Conservation (phyloP, 2,113 vertebrate species). For the Brachionichthys hirsutus region DNA sequence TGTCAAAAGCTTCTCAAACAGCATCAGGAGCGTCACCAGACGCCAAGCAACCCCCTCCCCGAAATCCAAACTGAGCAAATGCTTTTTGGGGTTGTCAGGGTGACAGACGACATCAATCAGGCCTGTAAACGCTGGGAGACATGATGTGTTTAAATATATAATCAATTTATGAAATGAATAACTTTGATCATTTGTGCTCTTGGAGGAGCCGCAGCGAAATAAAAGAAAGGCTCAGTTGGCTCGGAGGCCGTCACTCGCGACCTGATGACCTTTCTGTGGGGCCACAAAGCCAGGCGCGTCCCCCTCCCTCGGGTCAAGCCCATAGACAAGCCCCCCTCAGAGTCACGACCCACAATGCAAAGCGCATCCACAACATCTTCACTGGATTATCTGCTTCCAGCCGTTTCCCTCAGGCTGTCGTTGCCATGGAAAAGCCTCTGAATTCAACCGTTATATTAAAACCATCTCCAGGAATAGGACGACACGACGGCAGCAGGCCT, state of each 20-base stretch:
- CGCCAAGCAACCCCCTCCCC: slow-evolving; percentile 6
- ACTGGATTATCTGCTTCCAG: slow-evolving; percentile 2
- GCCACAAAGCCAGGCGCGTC: slow-evolving; percentile 33
- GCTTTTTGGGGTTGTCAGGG: slow-evolving; percentile 21
- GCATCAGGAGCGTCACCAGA: slow-evolving; percentile 1
- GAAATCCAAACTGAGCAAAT: slow-evolving; percentile 35
- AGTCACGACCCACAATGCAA: slow-evolving; percentile 19
- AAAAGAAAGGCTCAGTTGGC: slow-evolving; percentile 1
- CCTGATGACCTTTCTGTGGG: slow-evolving; percentile 28
- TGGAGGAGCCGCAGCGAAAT: background rate
- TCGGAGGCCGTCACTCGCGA: slow-evolving; percentile 18
- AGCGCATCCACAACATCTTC: slow-evolving; percentile 32
- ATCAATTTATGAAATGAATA: background rate
- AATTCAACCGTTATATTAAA: too few species aligned
- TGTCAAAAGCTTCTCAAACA: slow-evolving; percentile 7
- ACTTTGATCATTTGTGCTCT: background rate
- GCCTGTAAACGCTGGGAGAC: slow-evolving; percentile 3
- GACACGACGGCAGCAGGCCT: too few species aligned
- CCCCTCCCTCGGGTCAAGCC: slow-evolving; percentile 49
- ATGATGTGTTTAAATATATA: background rate
- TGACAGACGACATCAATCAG: slow-evolving; percentile 5
- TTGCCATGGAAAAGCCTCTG: slow-evolving; percentile 8
- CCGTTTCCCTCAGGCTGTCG: background rate
- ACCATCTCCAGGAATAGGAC: too few species aligned
- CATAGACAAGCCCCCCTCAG: slow-evolving; percentile 32